These are phyloP conservation scores for Phorcus lineatus DNA, from an alignment of 2,888 invertebrate species.

Conservation along the genomic window DNA sequence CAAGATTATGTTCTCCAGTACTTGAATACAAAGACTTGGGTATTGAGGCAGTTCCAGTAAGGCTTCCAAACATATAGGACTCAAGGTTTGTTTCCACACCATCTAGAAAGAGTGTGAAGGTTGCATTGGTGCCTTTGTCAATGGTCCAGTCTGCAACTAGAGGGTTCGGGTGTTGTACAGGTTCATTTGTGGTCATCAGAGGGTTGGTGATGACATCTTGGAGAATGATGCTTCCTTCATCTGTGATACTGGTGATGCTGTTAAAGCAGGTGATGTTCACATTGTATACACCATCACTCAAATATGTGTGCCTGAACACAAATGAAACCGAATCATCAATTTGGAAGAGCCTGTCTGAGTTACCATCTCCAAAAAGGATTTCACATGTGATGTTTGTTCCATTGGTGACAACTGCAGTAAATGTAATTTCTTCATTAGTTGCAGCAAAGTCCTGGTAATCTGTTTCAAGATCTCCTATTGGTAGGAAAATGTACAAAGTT, in stretches of 20 bases:
- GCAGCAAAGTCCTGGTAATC: background rate
- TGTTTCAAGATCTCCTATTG: conserved; percentile 28
- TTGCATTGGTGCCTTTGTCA: conserved; percentile 26
- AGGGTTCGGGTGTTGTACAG: conserved; percentile 24
- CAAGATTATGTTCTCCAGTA: conserved; percentile 30
- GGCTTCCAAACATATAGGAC: background rate
- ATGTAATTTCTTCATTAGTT: background rate
- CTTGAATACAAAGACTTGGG: conserved; percentile 24
- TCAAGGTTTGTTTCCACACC: conserved; percentile 6
- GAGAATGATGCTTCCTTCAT: background rate
- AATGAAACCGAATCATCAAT: conserved; percentile 21
- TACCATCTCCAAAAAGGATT: conserved; percentile 32
- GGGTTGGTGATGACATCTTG: conserved; percentile 30
- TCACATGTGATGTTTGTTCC: conserved; percentile 35
- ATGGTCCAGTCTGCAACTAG: conserved; percentile 23
- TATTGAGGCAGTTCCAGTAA: background rate
- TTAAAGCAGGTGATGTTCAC: conserved; percentile 35
- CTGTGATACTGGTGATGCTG: conserved; percentile 11
- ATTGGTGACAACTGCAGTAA: conserved; percentile 21
- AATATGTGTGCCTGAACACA: conserved; percentile 29
- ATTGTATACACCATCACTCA: background rate
- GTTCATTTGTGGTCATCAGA: background rate
- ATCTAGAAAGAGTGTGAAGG: conserved; percentile 22
- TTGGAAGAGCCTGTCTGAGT: conserved; percentile 21
- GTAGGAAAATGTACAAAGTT: conserved; percentile 22